Percentiles rank a stretch among this genome's conserved stretches.
Evolutionary conservation across 1,140 invertebrate species (phyloP).

Genomic region (Sesamia nonagrioides): DNA sequence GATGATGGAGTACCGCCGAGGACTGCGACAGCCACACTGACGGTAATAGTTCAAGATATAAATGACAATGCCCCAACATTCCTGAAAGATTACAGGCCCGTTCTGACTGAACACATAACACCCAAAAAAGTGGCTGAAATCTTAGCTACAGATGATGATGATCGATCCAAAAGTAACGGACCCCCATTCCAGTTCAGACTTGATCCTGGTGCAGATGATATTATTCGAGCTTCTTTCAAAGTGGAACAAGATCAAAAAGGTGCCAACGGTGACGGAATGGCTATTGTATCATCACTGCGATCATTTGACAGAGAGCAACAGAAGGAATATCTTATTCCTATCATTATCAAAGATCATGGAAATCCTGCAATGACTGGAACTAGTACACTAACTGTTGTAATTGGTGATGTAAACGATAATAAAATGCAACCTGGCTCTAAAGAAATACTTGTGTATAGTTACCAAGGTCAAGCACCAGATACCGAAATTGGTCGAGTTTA

Average conservation of each 20-base stretch:
- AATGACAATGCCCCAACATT: constrained; percentile 98
- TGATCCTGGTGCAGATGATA: constrained; percentile 96
- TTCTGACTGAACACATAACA: constrained; percentile 96
- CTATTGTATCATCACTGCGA: constrained; percentile 95
- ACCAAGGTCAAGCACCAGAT: constrained; percentile 96
- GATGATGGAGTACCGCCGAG: constrained; percentile 97
- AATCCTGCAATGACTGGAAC: constrained; percentile 97
- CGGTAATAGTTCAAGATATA: constrained; percentile 98
- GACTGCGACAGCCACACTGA: constrained; percentile 98
- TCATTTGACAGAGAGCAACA: constrained; percentile 98
- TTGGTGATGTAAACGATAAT: constrained; percentile 98
- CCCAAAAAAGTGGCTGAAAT: constrained; percentile 97
- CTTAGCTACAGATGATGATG: constrained; percentile 97
- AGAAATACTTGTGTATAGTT: constrained; percentile 99
- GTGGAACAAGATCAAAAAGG: constrained; percentile 98
- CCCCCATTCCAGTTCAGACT: constrained; percentile 97
- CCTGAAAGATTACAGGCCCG: constrained; percentile 96
- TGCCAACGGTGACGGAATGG: constrained; percentile 98
- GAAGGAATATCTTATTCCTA: constrained; percentile 97
- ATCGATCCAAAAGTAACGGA: constrained; percentile 97
- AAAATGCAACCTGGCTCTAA: constrained; percentile 98
- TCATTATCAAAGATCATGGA: constrained; percentile 97
- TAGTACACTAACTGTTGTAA: constrained; percentile 97
- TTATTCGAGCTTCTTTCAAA: constrained; percentile 97
- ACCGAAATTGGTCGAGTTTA: constrained; percentile 98